Percentiles rank a stretch among this genome's conserved stretches.
These are phyloP conservation scores for Equus quagga DNA, from an alignment of 2,113 vertebrate species.

Conservation along the genomic window DNA sequence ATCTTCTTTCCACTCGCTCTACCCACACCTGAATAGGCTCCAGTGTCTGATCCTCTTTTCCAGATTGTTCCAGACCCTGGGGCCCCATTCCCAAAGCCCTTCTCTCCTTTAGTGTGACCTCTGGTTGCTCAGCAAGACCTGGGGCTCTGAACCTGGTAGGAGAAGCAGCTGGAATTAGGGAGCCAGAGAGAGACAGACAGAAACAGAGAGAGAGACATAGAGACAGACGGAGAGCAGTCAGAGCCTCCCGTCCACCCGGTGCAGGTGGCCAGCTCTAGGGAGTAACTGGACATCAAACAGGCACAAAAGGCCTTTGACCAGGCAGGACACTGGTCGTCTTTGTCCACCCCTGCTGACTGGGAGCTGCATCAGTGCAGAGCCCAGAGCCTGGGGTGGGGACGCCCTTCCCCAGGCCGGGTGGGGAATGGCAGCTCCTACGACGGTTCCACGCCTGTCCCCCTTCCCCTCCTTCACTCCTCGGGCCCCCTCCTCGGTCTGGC, in stretches of 20 bases:
- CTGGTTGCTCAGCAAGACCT: not conserved
- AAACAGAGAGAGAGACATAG: not conserved
- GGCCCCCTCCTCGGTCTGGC: not conserved
- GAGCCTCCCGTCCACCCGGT: fast-evolving
- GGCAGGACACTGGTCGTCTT: conserved; percentile 54
- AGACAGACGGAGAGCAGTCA: not conserved
- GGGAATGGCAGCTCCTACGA: not conserved
- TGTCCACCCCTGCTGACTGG: not conserved
- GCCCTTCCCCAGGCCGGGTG: not conserved
- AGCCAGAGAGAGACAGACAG: not conserved
- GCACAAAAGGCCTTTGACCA: conserved; percentile 64
- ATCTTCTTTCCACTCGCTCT: not conserved
- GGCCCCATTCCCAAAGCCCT: not conserved
- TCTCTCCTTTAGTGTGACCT: not conserved
- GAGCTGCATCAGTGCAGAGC: not conserved
- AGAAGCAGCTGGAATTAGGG: not conserved
- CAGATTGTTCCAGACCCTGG: not conserved
- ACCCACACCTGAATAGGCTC: not conserved
- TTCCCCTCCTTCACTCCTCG: not conserved
- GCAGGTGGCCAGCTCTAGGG: not conserved
- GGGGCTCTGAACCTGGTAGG: not conserved
- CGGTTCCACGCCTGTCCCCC: fast-evolving
- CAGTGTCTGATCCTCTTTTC: not conserved
- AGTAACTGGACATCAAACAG: not conserved
- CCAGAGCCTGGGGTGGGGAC: not conserved